Percentiles rank a stretch among this genome's conserved stretches.
Conservation (phyloP, 2,797 vertebrate genomes). For the Brachyrhaphis roseni region DNA sequence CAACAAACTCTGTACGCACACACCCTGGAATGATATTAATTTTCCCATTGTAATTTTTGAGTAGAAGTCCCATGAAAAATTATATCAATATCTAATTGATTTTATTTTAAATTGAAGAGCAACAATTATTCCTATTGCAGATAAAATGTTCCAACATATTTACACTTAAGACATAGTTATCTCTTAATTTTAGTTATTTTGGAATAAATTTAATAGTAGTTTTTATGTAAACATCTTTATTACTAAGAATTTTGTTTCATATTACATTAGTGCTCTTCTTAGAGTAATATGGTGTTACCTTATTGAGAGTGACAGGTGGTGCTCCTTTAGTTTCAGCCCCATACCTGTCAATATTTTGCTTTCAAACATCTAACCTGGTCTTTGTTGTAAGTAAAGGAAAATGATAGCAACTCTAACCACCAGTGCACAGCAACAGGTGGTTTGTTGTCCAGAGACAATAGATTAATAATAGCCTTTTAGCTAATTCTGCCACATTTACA, state of each 20-base stretch:
- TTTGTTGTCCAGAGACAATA: too few relatives aligned
- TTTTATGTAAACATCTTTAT: neutral
- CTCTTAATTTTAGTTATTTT: neutral
- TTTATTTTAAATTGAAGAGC: neutral
- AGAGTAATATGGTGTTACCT: neutral
- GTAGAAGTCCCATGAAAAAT: neutral
- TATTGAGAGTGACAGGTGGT: neutral
- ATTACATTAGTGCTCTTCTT: neutral
- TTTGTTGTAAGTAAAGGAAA: neutral
- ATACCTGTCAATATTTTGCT: neutral
- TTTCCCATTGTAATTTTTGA: neutral
- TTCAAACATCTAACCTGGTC: neutral
- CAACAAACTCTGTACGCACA: slow-evolving; percentile 93
- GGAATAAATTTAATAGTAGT: neutral
- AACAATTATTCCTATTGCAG: neutral
- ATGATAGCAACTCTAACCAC: neutral
- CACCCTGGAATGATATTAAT: neutral
- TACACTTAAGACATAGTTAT: neutral
- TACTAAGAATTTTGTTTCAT: neutral
- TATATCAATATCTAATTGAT: neutral
- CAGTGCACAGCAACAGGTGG: neutral
- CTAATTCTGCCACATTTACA: too few relatives aligned
- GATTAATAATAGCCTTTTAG: too few relatives aligned
- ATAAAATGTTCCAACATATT: neutral
- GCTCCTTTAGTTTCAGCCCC: neutral